phyloP scores from a whole-genome alignment of 2,888 invertebrate genomes.

The Chirona hameri region DNA sequence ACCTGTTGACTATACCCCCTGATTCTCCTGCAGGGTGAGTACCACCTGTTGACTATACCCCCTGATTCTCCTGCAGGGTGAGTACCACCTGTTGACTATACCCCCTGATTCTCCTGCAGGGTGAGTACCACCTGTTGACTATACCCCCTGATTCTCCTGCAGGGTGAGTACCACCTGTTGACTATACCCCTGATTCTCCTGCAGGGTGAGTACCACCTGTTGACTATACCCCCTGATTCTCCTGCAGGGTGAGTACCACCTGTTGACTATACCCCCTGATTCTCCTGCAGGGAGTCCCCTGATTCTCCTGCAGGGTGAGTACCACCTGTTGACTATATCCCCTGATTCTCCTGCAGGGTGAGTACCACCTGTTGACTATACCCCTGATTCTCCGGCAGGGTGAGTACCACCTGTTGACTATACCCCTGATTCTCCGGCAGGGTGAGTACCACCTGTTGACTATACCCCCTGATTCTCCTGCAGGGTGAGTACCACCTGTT shows the following conservation, averaged over 20 bases:
- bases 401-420: constrained; percentile 87
- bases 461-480: constrained; percentile 37
- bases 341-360: constrained; percentile 58
- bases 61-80: constrained; percentile 58
- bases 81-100: constrained; percentile 88
- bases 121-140: constrained; percentile 89
- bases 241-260: constrained; percentile 75
- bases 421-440: constrained; percentile 47
- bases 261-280: no score
- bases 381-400: constrained; percentile 56
- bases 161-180: constrained; percentile 88
- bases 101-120: constrained; percentile 52
- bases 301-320: constrained; percentile 65
- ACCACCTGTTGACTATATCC: constrained; percentile 85
- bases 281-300: no score
- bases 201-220: constrained; percentile 83
- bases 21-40: constrained; percentile 65
- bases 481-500: constrained; percentile 88
- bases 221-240: constrained; percentile 62
- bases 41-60: constrained; percentile 85
- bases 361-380: constrained; percentile 88
- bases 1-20: constrained; percentile 76
- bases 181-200: constrained; percentile 55
- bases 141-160: no score
- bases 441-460: constrained; percentile 92